Percentiles rank a stretch among this genome's conserved stretches.
Conservation (phyloP, 1,140 invertebrate genomes). For the Sinella curviseta region DNA sequence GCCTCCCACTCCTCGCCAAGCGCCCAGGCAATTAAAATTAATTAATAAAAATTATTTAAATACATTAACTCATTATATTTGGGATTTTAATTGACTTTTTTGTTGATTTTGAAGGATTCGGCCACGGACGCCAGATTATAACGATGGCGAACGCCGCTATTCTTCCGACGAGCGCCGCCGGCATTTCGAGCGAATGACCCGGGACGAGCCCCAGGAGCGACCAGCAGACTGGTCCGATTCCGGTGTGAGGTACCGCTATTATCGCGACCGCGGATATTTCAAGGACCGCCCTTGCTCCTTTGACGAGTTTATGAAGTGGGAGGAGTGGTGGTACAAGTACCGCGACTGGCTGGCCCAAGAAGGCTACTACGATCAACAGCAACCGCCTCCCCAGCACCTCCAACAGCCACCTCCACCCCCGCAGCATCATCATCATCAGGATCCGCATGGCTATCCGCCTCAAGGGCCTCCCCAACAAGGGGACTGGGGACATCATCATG, state of each 20-base stretch:
- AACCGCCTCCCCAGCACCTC: too few relatives aligned
- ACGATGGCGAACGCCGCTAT: constrained; percentile 30
- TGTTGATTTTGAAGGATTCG: constrained; percentile 30
- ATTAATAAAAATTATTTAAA: not conserved
- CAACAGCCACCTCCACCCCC: not conserved
- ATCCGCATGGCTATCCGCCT: not conserved
- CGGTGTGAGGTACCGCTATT: constrained; percentile 78
- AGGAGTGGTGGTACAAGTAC: constrained; percentile 91
- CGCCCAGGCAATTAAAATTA: constrained; percentile 22
- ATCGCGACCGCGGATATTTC: constrained; percentile 77
- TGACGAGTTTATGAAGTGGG: constrained; percentile 86
- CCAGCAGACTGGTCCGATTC: constrained; percentile 79
- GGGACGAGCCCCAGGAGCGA: constrained; percentile 52
- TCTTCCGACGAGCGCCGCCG: constrained; percentile 37
- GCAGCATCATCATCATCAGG: not conserved
- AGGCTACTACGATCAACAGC: constrained; percentile 34
- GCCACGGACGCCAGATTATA: constrained; percentile 42
- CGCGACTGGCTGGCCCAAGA: constrained; percentile 85
- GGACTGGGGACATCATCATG: not conserved
- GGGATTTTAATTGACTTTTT: not conserved
- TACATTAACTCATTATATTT: not conserved
- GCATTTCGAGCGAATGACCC: constrained; percentile 43
- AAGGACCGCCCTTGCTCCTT: constrained; percentile 66
- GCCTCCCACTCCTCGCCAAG: not conserved
- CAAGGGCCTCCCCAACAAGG: constrained; percentile 24